Conservation (phyloP, 2,113 vertebrate species). For the Nannobrachium achirus region DNA sequence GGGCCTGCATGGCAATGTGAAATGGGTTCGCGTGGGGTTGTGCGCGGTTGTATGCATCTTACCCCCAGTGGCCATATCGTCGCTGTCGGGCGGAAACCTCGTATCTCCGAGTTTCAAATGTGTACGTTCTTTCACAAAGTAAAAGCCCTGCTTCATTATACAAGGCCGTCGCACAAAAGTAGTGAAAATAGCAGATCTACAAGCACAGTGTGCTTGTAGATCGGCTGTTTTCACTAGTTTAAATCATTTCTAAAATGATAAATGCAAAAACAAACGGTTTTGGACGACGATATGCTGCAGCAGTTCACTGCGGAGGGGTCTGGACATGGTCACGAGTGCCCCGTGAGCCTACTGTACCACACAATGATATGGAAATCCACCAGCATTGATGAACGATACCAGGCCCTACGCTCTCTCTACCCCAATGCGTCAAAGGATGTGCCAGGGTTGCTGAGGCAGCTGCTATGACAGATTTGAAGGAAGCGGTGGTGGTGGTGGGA, state of each 20-base stretch:
- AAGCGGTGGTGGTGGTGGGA: slow-evolving; percentile 31
- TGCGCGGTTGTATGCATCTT: neutral
- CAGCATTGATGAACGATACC: slow-evolving; percentile 76
- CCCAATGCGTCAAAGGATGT: slow-evolving; percentile 76
- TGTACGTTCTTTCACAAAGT: too few species aligned
- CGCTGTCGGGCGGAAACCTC: too few species aligned
- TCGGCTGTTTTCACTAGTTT: too few species aligned
- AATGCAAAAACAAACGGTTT: too few species aligned
- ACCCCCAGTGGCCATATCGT: slow-evolving; percentile 1
- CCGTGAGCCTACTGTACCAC: slow-evolving; percentile 56
- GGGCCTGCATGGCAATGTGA: slow-evolving; percentile 1
- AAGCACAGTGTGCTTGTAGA: too few species aligned
- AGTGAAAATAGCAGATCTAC: too few species aligned
- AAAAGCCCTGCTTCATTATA: too few species aligned
- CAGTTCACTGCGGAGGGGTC: slow-evolving; percentile 52
- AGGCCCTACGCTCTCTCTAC: slow-evolving; percentile 75
- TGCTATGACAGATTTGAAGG: slow-evolving; percentile 81
- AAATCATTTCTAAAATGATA: too few species aligned
- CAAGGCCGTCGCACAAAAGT: too few species aligned
- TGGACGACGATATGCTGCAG: slow-evolving; percentile 67
- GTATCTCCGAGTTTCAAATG: too few species aligned
- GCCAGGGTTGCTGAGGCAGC: slow-evolving; percentile 77
- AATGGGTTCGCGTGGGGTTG: too few species aligned
- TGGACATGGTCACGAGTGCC: slow-evolving; percentile 68
- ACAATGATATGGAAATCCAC: slow-evolving; percentile 76